A percentile compares a stretch with the other conserved stretches of the same genome.
These are phyloP conservation scores for Agrochola lychnidis DNA, from an alignment of 2,888 invertebrate species.

Conservation along the genomic window DNA sequence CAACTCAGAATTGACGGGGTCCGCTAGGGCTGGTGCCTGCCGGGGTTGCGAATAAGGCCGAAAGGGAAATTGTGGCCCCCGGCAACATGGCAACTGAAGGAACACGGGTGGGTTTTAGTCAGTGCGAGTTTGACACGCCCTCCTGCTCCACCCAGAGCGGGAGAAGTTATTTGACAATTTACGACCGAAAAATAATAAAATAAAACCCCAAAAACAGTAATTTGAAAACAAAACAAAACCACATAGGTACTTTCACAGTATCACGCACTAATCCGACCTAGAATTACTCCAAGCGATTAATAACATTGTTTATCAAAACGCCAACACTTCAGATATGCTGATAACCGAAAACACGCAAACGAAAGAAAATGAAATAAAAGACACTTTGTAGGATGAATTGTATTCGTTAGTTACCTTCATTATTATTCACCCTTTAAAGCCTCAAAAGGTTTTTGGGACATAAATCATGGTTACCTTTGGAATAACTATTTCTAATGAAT, in stretches of 20 bases:
- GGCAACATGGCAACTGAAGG: too few relatives aligned
- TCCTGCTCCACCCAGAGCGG: too few relatives aligned
- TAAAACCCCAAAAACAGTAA: neutral
- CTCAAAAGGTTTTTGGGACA: slow-evolving; percentile 57
- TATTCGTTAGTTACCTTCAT: slow-evolving; percentile 59
- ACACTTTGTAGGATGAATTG: slow-evolving; percentile 51
- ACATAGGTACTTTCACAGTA: slow-evolving; percentile 37
- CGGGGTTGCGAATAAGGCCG: too few relatives aligned
- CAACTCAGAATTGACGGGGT: too few relatives aligned
- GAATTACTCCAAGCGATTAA: slow-evolving; percentile 63
- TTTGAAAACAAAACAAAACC: slow-evolving; percentile 18
- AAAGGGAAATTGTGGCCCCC: too few relatives aligned
- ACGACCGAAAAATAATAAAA: too few relatives aligned
- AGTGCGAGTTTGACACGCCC: too few relatives aligned
- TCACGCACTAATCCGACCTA: slow-evolving; percentile 58
- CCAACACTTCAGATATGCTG: slow-evolving; percentile 74
- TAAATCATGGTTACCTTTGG: slow-evolving; percentile 63
- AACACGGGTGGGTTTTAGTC: too few relatives aligned
- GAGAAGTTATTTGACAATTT: too few relatives aligned
- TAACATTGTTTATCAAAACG: slow-evolving; percentile 72
- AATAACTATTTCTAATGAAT: slow-evolving; percentile 65
- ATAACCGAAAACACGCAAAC: slow-evolving; percentile 72
- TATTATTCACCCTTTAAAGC: slow-evolving; percentile 65
- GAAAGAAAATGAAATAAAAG: slow-evolving; percentile 50
- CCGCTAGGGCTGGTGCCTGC: too few relatives aligned